Conservation (phyloP, 2,113 vertebrate genomes). For the Notarius lentiginosus region DNA sequence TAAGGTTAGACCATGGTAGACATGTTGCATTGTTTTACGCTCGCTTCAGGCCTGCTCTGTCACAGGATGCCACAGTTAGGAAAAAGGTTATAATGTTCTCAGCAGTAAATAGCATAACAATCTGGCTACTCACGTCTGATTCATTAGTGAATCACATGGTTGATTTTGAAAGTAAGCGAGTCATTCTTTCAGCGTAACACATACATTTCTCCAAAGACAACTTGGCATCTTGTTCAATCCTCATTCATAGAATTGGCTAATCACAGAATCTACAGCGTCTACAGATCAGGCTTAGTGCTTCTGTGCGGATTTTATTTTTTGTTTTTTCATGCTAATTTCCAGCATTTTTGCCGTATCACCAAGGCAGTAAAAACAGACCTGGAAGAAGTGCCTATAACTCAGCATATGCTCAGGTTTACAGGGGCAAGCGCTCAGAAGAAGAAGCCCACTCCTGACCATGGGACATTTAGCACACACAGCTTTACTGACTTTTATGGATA, state of each 20-base stretch:
- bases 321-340: not conserved
- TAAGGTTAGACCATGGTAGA: not conserved
- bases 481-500: slow-evolving; percentile 42
- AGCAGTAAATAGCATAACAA: slow-evolving; percentile 28
- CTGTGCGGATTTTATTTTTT: slow-evolving; percentile 32
- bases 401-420: slow-evolving; percentile 31
- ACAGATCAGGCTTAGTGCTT: slow-evolving; percentile 37
- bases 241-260: slow-evolving; percentile 14
- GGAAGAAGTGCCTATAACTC: slow-evolving; percentile 38
- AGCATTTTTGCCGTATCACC: slow-evolving; percentile 9
- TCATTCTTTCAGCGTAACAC: slow-evolving; percentile 56
- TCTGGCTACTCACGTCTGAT: slow-evolving; percentile 65
- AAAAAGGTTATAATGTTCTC: slow-evolving; percentile 37
- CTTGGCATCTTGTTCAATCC: slow-evolving; percentile 50
- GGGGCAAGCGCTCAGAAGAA: slow-evolving; percentile 29
- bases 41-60: slow-evolving; percentile 19
- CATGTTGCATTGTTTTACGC: slow-evolving; percentile 8
- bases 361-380: slow-evolving; percentile 15
- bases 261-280: slow-evolving; percentile 3
- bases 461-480: slow-evolving; percentile 2
- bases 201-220: slow-evolving; percentile 33
- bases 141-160: slow-evolving; percentile 69
- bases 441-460: slow-evolving; percentile 12
- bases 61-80: slow-evolving; percentile 2
- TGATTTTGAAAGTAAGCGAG: slow-evolving; percentile 68